These are phyloP conservation scores for Papilio glaucus DNA, from an alignment of 1,140 invertebrate species.

Conservation along the genomic window DNA sequence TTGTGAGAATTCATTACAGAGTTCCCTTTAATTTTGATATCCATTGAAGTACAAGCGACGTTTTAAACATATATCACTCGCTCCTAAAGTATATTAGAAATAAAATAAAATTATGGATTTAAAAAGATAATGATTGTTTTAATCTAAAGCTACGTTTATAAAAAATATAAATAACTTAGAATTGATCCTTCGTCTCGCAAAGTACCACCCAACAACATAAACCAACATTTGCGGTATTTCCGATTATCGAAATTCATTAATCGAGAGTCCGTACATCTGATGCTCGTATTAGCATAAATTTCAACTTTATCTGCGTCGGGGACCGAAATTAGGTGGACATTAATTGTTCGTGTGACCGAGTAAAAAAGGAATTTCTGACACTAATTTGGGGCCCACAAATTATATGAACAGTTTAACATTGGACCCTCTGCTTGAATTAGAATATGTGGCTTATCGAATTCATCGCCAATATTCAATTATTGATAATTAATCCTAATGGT, in stretches of 20 bases:
- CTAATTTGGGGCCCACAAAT: slow-evolving; percentile 26
- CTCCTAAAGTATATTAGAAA: too few species aligned
- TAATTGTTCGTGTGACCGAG: slow-evolving; percentile 60
- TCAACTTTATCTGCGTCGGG: slow-evolving; percentile 65
- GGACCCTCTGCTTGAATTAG: slow-evolving; percentile 11
- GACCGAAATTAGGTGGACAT: slow-evolving; percentile 67
- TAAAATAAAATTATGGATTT: too few species aligned
- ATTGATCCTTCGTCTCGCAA: slow-evolving; percentile 17
- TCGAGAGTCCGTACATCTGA: slow-evolving; percentile 45
- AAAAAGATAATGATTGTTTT: too few species aligned
- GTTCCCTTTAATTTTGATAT: too few species aligned
- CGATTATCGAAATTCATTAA: slow-evolving; percentile 73
- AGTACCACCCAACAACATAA: slow-evolving; percentile 48
- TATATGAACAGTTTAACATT: slow-evolving; percentile 10
- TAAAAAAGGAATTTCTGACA: slow-evolving; percentile 46
- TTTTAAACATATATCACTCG: too few species aligned
- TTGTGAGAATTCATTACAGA: too few species aligned
- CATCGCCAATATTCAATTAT: slow-evolving; percentile 34
- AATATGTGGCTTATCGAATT: slow-evolving; percentile 13
- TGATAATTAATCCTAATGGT: slow-evolving; percentile 35
- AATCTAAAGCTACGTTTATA: not conserved
- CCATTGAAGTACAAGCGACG: too few species aligned
- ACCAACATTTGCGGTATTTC: slow-evolving; percentile 69
- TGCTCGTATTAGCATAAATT: slow-evolving; percentile 68
- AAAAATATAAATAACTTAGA: not conserved